Conservation (phyloP, 2,113 vertebrate species). For the Neofelis nebulosa region DNA sequence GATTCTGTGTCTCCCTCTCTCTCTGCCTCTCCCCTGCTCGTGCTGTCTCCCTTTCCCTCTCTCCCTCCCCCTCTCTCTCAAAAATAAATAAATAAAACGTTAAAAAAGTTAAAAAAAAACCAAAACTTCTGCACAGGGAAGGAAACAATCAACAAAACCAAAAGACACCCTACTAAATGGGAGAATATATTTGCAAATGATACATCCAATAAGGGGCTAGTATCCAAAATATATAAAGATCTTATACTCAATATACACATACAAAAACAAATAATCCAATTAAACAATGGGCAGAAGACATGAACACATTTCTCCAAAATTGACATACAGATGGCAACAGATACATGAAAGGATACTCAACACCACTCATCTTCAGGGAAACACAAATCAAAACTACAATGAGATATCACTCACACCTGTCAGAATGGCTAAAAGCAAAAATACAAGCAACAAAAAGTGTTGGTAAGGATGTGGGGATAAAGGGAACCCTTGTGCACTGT, state of each 20-base stretch:
- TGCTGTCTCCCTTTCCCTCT: too few relatives aligned
- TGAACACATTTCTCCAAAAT: background rate
- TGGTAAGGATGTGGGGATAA: too few relatives aligned
- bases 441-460: background rate
- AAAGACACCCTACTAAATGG: background rate
- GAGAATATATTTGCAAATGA: background rate
- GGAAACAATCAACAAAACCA: background rate
- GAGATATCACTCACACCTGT: background rate
- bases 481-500: too few relatives aligned
- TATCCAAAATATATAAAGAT: background rate
- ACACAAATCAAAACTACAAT: background rate
- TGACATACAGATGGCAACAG: background rate
- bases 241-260: background rate
- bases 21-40: too few relatives aligned
- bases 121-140: background rate
- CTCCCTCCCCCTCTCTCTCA: too few relatives aligned
- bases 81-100: too few relatives aligned
- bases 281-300: background rate
- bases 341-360: background rate
- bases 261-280: background rate
- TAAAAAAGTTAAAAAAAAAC: background rate
- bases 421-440: background rate
- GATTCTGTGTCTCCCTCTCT: too few relatives aligned
- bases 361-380: background rate
- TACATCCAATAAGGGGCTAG: background rate